These are phyloP conservation scores for Cololabis saira DNA, from an alignment of 2,113 vertebrate species.

Conservation along the genomic window DNA sequence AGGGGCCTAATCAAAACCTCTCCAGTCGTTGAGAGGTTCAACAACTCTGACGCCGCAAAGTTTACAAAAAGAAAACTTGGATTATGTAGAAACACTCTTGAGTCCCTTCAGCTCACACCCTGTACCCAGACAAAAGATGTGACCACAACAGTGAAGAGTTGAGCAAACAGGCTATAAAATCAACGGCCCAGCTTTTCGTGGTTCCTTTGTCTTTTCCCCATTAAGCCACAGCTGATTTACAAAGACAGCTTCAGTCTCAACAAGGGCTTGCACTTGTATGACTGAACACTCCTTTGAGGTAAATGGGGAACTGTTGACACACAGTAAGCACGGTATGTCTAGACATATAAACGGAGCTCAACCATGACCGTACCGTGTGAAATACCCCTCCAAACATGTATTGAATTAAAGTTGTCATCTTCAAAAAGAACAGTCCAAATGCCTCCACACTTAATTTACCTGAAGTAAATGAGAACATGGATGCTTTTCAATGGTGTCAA, in stretches of 20 bases:
- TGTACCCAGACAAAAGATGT: conserved; percentile 18
- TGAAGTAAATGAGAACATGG: background rate
- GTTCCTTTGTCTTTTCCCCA: conserved; percentile 50
- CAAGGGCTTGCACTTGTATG: conserved; percentile 74
- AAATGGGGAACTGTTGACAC: conserved; percentile 53
- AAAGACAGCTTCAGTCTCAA: conserved; percentile 55
- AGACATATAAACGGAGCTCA: conserved; percentile 54
- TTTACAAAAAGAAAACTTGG: background rate
- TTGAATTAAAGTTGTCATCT: background rate
- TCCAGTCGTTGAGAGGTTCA: conserved; percentile 24
- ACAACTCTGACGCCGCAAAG: background rate
- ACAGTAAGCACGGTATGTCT: conserved; percentile 59
- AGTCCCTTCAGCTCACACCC: background rate
- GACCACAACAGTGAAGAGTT: conserved; percentile 59
- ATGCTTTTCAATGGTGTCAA: too few species aligned
- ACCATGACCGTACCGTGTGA: background rate
- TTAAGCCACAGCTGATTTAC: conserved; percentile 61
- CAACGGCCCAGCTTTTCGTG: conserved; percentile 39
- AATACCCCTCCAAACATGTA: background rate
- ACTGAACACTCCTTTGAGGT: conserved; percentile 20
- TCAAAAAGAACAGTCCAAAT: background rate
- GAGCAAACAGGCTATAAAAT: conserved; percentile 67
- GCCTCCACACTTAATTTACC: background rate
- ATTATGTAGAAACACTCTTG: conserved; percentile 17
- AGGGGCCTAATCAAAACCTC: conserved; percentile 20